phyloP scores from a whole-genome alignment of 2,797 vertebrate species.

The Arnoldichthys spilopterus region DNA sequence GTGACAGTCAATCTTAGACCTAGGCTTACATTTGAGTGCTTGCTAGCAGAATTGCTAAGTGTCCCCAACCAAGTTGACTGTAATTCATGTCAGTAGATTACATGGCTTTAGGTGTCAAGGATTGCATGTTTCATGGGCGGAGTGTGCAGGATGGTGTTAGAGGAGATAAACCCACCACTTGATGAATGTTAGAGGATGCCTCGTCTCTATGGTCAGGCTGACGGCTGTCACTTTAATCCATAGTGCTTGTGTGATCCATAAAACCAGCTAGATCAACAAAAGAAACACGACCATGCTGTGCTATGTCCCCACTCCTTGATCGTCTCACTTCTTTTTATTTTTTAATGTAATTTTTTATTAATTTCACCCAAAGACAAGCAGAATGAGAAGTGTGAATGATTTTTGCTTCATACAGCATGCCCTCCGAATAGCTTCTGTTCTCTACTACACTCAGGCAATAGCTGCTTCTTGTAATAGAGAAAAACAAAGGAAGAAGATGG shows the following conservation, averaged over 20 bases:
- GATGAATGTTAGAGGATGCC: conserved; percentile 19
- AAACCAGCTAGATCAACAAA: neutral
- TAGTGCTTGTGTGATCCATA: conserved; percentile 19
- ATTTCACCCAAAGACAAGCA: conserved; percentile 3
- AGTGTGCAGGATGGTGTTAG: conserved; percentile 29
- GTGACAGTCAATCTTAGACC: conserved; percentile 41
- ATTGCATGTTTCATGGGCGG: conserved; percentile 49
- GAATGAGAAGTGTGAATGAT: neutral
- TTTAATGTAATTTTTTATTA: neutral
- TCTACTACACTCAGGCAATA: neutral
- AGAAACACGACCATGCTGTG: neutral
- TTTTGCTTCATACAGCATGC: neutral
- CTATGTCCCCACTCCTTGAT: neutral
- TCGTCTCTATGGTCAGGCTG: conserved; percentile 14
- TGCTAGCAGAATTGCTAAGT: conserved; percentile 56
- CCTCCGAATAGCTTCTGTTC: neutral
- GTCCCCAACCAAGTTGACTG: conserved; percentile 56
- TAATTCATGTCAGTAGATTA: conserved; percentile 58
- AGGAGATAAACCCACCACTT: conserved; percentile 50
- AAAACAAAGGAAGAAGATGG: conserved; percentile 4
- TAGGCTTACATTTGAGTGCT: conserved; percentile 58
- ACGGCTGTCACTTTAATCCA: conserved; percentile 34
- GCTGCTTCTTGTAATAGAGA: neutral
- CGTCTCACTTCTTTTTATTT: neutral
- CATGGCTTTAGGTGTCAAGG: conserved; percentile 54